Evolutionary conservation across 1,140 invertebrate genomes (phyloP), one percentile per base, ranked within the genome.

Genomic region (Trichonephila clavata): DNA sequence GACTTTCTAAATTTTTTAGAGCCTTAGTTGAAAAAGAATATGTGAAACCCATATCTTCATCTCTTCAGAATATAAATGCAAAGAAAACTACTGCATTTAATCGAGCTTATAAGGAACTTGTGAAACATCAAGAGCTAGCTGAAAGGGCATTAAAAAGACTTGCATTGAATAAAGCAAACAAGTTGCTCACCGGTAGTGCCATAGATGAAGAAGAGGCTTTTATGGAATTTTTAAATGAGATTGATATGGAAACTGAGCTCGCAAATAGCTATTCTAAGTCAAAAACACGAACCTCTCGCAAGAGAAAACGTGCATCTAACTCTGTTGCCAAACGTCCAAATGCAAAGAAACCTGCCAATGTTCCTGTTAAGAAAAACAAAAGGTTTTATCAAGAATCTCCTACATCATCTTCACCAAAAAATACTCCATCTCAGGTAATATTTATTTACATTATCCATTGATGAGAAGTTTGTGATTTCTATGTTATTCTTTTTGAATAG

Each of bases 61-160:
- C 95, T 77, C 95, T 97, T 88, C 96, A 97, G 96, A 97, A 93
- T 32, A 84, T 95, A 5, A 95, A 97, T 96, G 96, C 97, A 13
- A 97, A 97, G 95, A 96, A 96, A 93, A 97, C 97, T 57, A 96
- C 96, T 18, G 96, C 96, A 1, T 97, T 97, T 96, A 97, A 97
- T 81, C 97, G 97, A 95, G 97, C 98, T 13, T 96, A 97, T 92
- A 97, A 98, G 89, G 98, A 98, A 95, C 95, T 98, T n/a, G 96
- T 96, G 88, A 96, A 97, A 68, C 97, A 98, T 96, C 97, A 97
- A 95, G 96, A 97, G 92, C 95, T 98, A 39, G 86, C 90, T 8
- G 63, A 93, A 77, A 39, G 43, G 77, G 65, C 65, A 24, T 77
- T 84, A 5, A 87, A 87, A 87, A 84, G n/a, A n/a, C 21, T 32